Percentiles rank a stretch among this genome's conserved stretches.
phyloP scores from a whole-genome alignment of 2,888 invertebrate species.

The Dendrolimus houi region DNA sequence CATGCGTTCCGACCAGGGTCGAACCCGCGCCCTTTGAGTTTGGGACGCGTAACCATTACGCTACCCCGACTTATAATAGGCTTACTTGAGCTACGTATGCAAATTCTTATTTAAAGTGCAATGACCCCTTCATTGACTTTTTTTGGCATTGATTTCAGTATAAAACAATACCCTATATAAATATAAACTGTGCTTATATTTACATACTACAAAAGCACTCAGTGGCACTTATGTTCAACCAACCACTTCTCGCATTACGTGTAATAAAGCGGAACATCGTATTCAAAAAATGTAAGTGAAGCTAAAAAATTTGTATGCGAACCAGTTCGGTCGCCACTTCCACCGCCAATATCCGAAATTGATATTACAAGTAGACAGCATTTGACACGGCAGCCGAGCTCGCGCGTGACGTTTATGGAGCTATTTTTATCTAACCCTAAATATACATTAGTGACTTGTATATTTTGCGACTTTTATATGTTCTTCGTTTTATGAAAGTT shows the following conservation, averaged over 20 bases:
- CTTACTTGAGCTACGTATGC: too few species aligned
- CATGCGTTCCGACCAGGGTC: too few species aligned
- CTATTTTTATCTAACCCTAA: slow-evolving; percentile 33
- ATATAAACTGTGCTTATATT: too few species aligned
- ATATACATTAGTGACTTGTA: slow-evolving; percentile 33
- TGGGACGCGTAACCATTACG: too few species aligned
- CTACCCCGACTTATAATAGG: too few species aligned
- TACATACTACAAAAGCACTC: too few species aligned
- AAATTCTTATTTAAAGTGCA: too few species aligned
- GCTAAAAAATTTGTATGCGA: background rate
- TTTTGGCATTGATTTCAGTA: too few species aligned
- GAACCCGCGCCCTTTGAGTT: too few species aligned
- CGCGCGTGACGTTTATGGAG: slow-evolving; percentile 41
- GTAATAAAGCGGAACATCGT: background rate
- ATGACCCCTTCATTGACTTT: too few species aligned
- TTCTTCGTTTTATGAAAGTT: background rate
- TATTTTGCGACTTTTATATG: slow-evolving; percentile 17
- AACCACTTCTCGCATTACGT: background rate
- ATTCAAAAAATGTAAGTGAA: background rate
- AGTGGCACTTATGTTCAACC: too few species aligned
- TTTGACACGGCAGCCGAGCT: slow-evolving; percentile 42
- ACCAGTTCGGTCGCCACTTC: background rate
- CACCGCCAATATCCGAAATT: slow-evolving; percentile 46
- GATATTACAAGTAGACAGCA: slow-evolving; percentile 20
- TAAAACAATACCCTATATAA: too few species aligned